Evolutionary conservation across 2,113 vertebrate genomes (phyloP), one percentile per base, ranked within the genome.

Genomic region (Stomatorhinus ivindoensis): DNA sequence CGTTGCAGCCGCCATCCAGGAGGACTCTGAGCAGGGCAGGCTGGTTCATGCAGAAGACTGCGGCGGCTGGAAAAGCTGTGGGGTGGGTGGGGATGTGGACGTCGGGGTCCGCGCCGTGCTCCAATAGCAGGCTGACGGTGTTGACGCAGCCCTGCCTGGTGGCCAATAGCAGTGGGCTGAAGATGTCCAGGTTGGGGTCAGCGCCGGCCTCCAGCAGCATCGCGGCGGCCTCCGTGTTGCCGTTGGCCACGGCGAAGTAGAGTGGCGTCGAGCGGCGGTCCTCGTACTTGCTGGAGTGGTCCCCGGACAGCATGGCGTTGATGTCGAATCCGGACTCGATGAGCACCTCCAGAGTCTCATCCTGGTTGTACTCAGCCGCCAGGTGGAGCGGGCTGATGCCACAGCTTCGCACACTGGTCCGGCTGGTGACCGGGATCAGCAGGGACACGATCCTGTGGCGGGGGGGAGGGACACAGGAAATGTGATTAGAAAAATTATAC

Each of bases 361-460:
- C 95, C 0, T 95, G 92, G 91, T 97, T 95, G 89, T 95, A 92
- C 58, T 97, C 96, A 0, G 96, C 96, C 0, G 97, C 96, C 44
- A 97, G 88, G 90, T 97, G 96, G 86, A 97, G 92, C 2, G 96
- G 98, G 91, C 96, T 98, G 94, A 99, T 95, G 65, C 97, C 96
- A 0, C 97, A 97, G 11, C 97, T 94, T 85, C 97, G 97, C 89
- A 99, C 91, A 3, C 95, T 95, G 42, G 95, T 95, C 84, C 97
- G 96, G 88, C 98, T 99, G 0, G 97, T 99, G 91, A 98, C 96
- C 0, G 98, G 96, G 89, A 98, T 94, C 55, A 99, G 94, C 95
- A 97, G 93, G 90, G 96, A 96, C 80, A 99, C 97, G 84, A 98
- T 96, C 93, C 98, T 99, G 89, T 51, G 35, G 55, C 3, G n/a